phyloP scores from a whole-genome alignment of 23 tunicate species.

The Ascidia mentula region DNA sequence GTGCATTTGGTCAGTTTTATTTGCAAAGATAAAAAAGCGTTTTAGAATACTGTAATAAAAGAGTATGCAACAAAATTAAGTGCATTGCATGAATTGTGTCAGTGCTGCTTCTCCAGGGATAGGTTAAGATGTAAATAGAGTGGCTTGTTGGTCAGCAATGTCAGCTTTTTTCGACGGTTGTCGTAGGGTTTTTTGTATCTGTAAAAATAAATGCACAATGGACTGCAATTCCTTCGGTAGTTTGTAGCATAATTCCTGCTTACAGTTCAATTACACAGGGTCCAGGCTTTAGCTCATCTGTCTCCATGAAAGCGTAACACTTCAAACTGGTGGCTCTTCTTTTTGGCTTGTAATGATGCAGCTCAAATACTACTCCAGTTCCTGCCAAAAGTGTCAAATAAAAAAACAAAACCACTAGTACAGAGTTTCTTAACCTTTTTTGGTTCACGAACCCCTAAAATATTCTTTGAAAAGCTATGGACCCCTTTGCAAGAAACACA shows the following conservation, averaged over 20 bases:
- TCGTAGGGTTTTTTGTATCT: constrained; percentile 81
- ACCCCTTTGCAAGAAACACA: too few species aligned
- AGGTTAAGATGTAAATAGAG: constrained; percentile 71
- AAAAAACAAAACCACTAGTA: background rate
- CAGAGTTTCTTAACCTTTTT: too few species aligned
- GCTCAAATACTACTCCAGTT: constrained; percentile 67
- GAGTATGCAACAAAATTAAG: constrained; percentile 4
- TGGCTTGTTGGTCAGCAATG: constrained; percentile 68
- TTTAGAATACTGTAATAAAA: constrained; percentile 10
- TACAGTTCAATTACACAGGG: constrained; percentile 93
- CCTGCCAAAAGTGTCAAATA: constrained; percentile 29
- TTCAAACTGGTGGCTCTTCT: constrained; percentile 50
- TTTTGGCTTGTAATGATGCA: constrained; percentile 70
- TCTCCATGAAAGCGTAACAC: constrained; percentile 92
- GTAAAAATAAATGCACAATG: background rate
- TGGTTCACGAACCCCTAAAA: background rate
- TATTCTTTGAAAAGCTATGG: too few species aligned
- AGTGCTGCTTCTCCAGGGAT: constrained; percentile 5
- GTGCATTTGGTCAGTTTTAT: background rate
- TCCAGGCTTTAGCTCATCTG: constrained; percentile 85
- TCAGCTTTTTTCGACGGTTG: constrained; percentile 57
- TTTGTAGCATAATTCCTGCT: constrained; percentile 15
- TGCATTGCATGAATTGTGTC: background rate
- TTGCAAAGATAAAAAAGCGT: constrained; percentile 8
- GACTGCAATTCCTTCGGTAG: background rate